phyloP scores from a whole-genome alignment of 2,113 vertebrate genomes.

The Polypterus bichir region DNA sequence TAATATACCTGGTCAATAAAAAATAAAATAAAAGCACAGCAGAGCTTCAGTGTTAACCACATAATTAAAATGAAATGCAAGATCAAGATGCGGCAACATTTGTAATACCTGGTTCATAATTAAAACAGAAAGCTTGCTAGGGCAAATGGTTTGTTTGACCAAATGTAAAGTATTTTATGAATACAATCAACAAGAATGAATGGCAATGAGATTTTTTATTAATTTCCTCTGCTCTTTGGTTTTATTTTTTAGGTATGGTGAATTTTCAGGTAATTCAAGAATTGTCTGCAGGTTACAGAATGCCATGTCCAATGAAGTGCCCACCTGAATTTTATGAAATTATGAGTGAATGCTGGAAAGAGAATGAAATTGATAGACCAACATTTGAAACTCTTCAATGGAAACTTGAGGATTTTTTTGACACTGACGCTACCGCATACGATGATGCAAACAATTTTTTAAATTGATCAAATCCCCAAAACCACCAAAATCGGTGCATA shows the following conservation, averaged over 20 bases:
- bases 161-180: too few relatives aligned
- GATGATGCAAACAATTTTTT: conserved; percentile 20
- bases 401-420: conserved; percentile 66
- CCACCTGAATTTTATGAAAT: conserved; percentile 55
- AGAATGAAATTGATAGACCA: conserved; percentile 41
- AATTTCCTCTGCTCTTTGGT: not conserved
- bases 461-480: conserved; percentile 12
- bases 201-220: not conserved
- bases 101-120: too few relatives aligned
- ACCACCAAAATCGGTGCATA: too few relatives aligned
- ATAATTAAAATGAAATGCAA: too few relatives aligned
- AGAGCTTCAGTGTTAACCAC: too few relatives aligned
- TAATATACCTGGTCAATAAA: too few relatives aligned
- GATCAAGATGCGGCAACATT: too few relatives aligned
- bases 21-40: too few relatives aligned
- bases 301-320: conserved; percentile 55
- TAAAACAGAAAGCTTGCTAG: too few relatives aligned
- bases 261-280: conserved; percentile 65
- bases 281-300: conserved; percentile 61
- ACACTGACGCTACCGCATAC: conserved; percentile 37
- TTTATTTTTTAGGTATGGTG: conserved; percentile 38
- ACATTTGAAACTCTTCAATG: conserved; percentile 67
- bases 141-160: too few relatives aligned
- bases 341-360: conserved; percentile 77
- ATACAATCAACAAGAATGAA: too few relatives aligned